Evolutionary conservation across 2,888 invertebrate species (phyloP).

Genomic region (Rhaphigaster nebulosa): DNA sequence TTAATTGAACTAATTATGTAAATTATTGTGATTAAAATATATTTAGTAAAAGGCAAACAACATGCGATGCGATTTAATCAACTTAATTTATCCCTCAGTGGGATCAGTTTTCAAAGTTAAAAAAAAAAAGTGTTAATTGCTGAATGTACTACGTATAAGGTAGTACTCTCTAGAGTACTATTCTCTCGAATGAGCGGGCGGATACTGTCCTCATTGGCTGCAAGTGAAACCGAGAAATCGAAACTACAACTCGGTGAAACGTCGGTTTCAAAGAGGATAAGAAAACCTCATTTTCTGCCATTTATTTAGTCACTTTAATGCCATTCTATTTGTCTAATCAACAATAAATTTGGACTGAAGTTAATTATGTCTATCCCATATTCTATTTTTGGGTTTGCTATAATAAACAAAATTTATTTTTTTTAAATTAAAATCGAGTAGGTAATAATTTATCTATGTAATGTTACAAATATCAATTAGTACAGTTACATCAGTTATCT

Average conservation of each 20-base stretch:
- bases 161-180: background rate
- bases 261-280: background rate
- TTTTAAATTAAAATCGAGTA: too few species aligned
- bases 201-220: background rate
- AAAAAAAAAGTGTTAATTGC: background rate
- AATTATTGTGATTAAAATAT: too few species aligned
- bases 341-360: background rate
- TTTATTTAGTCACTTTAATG: background rate
- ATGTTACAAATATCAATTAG: too few species aligned
- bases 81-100: background rate
- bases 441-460: too few species aligned
- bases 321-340: background rate
- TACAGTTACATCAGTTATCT: too few species aligned
- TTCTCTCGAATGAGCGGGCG: background rate
- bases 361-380: background rate
- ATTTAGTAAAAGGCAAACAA: too few species aligned
- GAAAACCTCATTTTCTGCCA: background rate
- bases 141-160: background rate
- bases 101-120: background rate
- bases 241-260: constrained; percentile 2
- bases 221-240: constrained; percentile 34
- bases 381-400: background rate
- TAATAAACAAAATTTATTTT: background rate
- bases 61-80: background rate
- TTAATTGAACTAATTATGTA: too few species aligned